A percentile compares a stretch with the other conserved stretches of the same genome.
phyloP scores from a whole-genome alignment of 2,113 vertebrate genomes.

The Mormyrus lacerda region DNA sequence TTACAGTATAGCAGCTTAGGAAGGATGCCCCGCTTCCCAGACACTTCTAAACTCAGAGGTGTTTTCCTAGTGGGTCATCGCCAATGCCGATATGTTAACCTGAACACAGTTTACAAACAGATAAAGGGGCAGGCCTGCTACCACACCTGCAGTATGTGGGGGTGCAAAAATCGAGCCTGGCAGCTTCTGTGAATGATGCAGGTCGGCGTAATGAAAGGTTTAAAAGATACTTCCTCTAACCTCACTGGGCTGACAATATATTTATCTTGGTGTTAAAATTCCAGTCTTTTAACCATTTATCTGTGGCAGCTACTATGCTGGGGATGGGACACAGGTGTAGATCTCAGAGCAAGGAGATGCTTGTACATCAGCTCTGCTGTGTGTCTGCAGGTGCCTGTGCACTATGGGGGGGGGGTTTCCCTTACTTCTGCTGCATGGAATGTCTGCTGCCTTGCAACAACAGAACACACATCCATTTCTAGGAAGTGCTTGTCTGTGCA shows the following conservation, averaged over 20 bases:
- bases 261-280: slow-evolving; percentile 20
- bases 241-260: slow-evolving; percentile 29
- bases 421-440: neutral
- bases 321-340: neutral
- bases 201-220: slow-evolving; percentile 39
- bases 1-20: neutral
- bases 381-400: neutral
- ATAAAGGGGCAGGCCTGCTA: slow-evolving; percentile 32
- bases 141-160: slow-evolving; percentile 28
- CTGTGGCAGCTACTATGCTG: neutral
- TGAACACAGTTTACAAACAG: slow-evolving; percentile 22
- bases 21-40: neutral
- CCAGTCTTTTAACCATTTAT: neutral
- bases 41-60: neutral
- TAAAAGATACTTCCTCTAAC: slow-evolving; percentile 36
- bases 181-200: slow-evolving; percentile 39
- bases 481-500: neutral
- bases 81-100: neutral
- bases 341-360: neutral
- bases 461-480: neutral
- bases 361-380: neutral
- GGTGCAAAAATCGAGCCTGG: slow-evolving; percentile 49
- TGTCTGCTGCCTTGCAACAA: neutral
- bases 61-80: neutral
- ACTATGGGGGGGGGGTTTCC: neutral